Conservation (phyloP, 1,140 invertebrate genomes). For the Thaumetopoea pityocampa region DNA sequence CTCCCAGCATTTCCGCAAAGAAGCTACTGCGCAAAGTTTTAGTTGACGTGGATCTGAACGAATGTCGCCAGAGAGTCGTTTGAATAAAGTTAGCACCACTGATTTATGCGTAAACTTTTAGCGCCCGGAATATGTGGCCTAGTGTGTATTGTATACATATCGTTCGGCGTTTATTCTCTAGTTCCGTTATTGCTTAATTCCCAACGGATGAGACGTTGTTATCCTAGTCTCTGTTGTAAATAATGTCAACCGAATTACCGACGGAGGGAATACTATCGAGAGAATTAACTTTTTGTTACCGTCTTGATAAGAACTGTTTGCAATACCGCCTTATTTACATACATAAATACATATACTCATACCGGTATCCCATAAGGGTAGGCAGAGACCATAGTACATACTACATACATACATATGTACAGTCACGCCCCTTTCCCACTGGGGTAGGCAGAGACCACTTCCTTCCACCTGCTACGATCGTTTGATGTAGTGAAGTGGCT, state of each 20-base stretch:
- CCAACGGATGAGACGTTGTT: slow-evolving; percentile 20
- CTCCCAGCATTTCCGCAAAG: slow-evolving; percentile 42
- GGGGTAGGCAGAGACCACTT: too few species aligned
- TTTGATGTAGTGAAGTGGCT: too few species aligned
- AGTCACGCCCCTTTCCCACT: too few species aligned
- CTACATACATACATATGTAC: too few species aligned
- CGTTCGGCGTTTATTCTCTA: slow-evolving; percentile 39
- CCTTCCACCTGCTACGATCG: too few species aligned
- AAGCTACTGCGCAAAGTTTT: slow-evolving; percentile 49
- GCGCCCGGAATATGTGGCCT: slow-evolving; percentile 34
- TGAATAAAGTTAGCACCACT: slow-evolving; percentile 68
- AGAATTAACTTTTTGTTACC: too few species aligned
- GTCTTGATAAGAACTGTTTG: too few species aligned
- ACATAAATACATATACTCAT: too few species aligned
- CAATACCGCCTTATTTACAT: too few species aligned
- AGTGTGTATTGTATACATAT: slow-evolving; percentile 46
- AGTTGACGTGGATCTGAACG: slow-evolving; percentile 58
- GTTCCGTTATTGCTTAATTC: slow-evolving; percentile 30
- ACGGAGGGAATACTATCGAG: background rate
- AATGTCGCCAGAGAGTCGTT: slow-evolving; percentile 69
- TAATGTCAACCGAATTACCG: slow-evolving; percentile 22
- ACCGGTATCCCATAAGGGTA: too few species aligned
- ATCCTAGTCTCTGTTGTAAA: slow-evolving; percentile 21
- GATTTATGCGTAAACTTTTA: slow-evolving; percentile 67
- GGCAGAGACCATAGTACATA: too few species aligned